Evolutionary conservation across 2,113 vertebrate genomes (phyloP), one percentile per base, ranked within the genome.

Genomic region (Mastomys natalensis): DNA sequence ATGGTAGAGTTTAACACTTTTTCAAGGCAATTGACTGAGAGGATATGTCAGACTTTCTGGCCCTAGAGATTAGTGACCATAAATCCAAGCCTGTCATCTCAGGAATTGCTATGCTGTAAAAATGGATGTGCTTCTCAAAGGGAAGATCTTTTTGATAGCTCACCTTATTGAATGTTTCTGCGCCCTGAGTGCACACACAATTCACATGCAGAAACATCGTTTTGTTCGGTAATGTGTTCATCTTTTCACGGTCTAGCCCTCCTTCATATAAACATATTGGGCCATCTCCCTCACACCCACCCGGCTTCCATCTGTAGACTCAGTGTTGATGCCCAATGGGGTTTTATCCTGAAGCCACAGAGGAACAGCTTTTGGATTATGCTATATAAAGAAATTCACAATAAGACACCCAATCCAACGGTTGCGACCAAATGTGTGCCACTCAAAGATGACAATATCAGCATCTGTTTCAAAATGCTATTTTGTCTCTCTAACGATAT

Each of bases 381-480:
- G 73, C 74, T 64, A 24, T 94, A 26, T 68, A 92, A 95, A 85
- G 68, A 90, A 89, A 92, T 92, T 43, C 62, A 26, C 94, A 91
- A 94, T 93, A 89, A 94, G 81, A 96, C 16, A 72, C n/a, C 58
- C 82, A 19, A 72, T 34, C 58, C 82, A 19, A 73, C 73, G 51
- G 0, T 76, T 95, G 68, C 58, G 90, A 87, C 51, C 88, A 94
- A 94, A 97, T 90, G 76, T 88, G 31, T 97, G 58, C 66, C 87
- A 93, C 81, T 97, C 93, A 89, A 76, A 92, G 92, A 19, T 95
- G 97, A 95, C 95, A 95, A 48, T 68, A 40, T 45, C 87, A 92
- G 91, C 92, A 92, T 93, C 70, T 97, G 70, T 95, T 96, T 88
- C 53, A 94, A 95, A 97, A 92, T 92, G 81, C 48, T 73, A 34